Conservation (phyloP, 2,797 vertebrate species). For the Perodicticus potto region DNA sequence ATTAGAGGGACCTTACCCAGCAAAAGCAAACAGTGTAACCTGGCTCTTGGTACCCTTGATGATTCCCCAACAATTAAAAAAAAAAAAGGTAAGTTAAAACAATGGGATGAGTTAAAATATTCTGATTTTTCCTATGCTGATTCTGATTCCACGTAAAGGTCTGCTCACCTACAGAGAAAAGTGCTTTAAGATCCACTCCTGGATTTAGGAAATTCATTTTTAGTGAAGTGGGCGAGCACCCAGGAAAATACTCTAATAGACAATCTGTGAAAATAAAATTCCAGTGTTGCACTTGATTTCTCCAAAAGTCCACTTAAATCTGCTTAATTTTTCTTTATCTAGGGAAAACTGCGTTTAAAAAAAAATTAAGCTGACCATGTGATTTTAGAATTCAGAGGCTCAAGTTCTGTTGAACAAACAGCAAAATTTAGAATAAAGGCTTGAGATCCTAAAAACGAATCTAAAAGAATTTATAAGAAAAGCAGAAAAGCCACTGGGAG, state of each 20-base stretch:
- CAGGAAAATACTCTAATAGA: neutral
- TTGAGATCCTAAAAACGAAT: neutral
- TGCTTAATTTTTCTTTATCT: neutral
- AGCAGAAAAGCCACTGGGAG: neutral
- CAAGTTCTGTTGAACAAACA: neutral
- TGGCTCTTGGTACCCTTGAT: too few relatives aligned
- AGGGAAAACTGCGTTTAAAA: neutral
- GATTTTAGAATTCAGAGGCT: constrained; percentile 35
- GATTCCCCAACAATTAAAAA: too few relatives aligned
- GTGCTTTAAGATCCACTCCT: neutral
- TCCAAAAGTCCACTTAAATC: neutral
- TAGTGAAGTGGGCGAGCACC: neutral
- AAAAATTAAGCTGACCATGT: neutral
- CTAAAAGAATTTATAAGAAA: constrained; percentile 11
- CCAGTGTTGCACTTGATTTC: neutral
- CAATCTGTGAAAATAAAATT: constrained; percentile 10
- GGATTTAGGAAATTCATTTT: constrained; percentile 39
- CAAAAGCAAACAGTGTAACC: too few relatives aligned
- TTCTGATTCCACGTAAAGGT: neutral
- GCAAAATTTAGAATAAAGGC: neutral
- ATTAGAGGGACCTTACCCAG: too few relatives aligned
- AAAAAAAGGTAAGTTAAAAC: too few relatives aligned
- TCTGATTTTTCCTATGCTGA: neutral
- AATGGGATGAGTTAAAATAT: neutral
- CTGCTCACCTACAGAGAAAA: neutral